These are phyloP conservation scores for Oscheius sp. DNA, from an alignment of 2,888 invertebrate genomes.

Conservation along the genomic window DNA sequence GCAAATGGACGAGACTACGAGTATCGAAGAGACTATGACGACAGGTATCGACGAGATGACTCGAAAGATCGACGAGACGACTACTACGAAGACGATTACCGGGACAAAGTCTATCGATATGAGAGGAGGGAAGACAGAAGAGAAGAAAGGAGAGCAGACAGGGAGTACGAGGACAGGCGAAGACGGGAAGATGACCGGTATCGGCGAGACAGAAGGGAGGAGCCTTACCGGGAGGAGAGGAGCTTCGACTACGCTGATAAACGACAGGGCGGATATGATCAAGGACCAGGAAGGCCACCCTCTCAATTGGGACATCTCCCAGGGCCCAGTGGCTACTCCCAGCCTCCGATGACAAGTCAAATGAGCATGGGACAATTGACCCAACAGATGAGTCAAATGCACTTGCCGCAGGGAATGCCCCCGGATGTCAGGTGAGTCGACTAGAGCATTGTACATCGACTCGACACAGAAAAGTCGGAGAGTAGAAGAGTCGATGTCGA, in stretches of 20 bases:
- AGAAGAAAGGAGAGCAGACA: constrained; percentile 33
- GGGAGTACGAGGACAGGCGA: constrained; percentile 37
- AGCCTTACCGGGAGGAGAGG: constrained; percentile 34
- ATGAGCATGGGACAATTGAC: constrained; percentile 36
- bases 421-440: not conserved
- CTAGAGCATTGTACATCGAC: too few relatives aligned
- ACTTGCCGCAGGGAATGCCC: constrained; percentile 28
- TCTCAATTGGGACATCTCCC: constrained; percentile 18
- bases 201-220: constrained; percentile 24
- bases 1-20: constrained; percentile 37
- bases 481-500: too few relatives aligned
- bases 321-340: not conserved
- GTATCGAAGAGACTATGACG: constrained; percentile 41
- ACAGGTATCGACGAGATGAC: constrained; percentile 32
- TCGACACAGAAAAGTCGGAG: not conserved
- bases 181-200: constrained; percentile 38
- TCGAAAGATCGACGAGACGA: constrained; percentile 37
- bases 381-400: constrained; percentile 53
- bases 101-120: constrained; percentile 34
- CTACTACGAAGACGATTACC: constrained; percentile 33
- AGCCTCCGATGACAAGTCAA: constrained; percentile 20
- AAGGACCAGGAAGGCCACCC: constrained; percentile 34
- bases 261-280: constrained; percentile 39
- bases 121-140: constrained; percentile 26
- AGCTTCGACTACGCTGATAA: constrained; percentile 33